A percentile compares a stretch with the other conserved stretches of the same genome.
Evolutionary conservation across 2,888 invertebrate species (phyloP).

Genomic region (Limnephilus marmoratus): DNA sequence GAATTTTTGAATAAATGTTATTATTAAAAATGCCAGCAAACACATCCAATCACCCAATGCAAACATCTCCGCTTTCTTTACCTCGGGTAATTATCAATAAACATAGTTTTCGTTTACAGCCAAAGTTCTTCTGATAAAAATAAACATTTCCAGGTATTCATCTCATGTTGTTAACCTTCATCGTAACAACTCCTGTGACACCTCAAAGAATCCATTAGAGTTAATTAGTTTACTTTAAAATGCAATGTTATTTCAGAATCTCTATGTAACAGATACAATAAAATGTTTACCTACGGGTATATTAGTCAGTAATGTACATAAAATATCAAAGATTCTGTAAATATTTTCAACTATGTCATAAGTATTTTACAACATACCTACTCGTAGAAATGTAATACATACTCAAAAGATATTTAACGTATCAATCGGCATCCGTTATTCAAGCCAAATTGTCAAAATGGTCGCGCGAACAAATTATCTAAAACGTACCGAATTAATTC

Average conservation of each 20-base stretch:
- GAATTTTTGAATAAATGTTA: background rate
- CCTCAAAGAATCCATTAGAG: background rate
- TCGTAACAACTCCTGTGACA: background rate
- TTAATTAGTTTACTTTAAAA: background rate
- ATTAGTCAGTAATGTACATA: too few relatives aligned
- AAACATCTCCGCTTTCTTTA: background rate
- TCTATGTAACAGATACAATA: too few relatives aligned
- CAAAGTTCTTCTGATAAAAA: background rate
- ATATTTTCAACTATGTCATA: too few relatives aligned
- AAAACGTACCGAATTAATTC: too few relatives aligned
- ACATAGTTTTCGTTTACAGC: background rate
- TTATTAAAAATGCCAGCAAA: background rate
- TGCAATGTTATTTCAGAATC: background rate
- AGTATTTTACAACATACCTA: too few relatives aligned
- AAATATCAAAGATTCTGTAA: too few relatives aligned
- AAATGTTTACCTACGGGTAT: too few relatives aligned
- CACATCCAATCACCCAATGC: background rate
- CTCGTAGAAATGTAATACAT: too few relatives aligned
- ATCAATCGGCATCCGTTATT: too few relatives aligned
- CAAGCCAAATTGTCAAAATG: too few relatives aligned
- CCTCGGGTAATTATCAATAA: background rate
- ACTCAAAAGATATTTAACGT: too few relatives aligned
- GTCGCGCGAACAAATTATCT: too few relatives aligned
- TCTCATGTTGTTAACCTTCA: background rate
- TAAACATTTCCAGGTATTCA: background rate